A percentile compares a stretch with the other conserved stretches of the same genome.
Evolutionary conservation across 2,888 invertebrate genomes (phyloP).

Genomic region (Agrotis clavis): DNA sequence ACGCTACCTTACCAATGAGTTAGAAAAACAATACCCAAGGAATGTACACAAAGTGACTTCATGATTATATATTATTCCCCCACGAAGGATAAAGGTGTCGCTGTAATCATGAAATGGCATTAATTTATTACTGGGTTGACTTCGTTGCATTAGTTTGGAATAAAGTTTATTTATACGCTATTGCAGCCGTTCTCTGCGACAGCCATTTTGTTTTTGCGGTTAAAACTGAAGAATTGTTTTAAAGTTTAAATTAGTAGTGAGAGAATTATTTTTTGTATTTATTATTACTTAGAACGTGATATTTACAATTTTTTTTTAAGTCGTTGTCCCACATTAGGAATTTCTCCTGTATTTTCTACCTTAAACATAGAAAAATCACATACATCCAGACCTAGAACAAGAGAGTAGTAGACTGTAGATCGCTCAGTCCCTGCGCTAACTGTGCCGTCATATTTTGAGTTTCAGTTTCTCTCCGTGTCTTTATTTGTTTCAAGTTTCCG

Average conservation of each 20-base stretch:
- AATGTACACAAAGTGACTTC: slow-evolving; percentile 46
- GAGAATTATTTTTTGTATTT: background rate
- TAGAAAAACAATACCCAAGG: slow-evolving; percentile 46
- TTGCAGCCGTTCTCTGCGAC: slow-evolving; percentile 18
- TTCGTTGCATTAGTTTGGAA: slow-evolving; percentile 51
- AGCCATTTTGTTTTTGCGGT: slow-evolving; percentile 22
- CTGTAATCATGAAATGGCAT: slow-evolving; percentile 61
- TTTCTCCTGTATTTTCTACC: too few species aligned
- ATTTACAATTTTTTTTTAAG: too few species aligned
- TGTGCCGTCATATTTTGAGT: too few species aligned
- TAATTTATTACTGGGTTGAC: slow-evolving; percentile 57
- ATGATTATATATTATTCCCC: slow-evolving; percentile 59
- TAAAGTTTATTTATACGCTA: slow-evolving; percentile 46
- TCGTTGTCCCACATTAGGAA: too few species aligned
- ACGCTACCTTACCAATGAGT: slow-evolving; percentile 3
- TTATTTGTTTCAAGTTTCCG: too few species aligned
- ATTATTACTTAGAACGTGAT: too few species aligned
- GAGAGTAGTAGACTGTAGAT: too few species aligned
- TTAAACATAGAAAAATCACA: too few species aligned
- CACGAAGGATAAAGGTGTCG: slow-evolving; percentile 51
- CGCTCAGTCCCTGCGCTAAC: too few species aligned
- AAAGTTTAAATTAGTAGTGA: background rate
- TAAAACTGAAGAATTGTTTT: background rate
- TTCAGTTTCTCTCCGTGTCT: too few species aligned
- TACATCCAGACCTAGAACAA: too few species aligned